Percentiles rank a stretch among this genome's conserved stretches.
Conservation (phyloP, 2,113 vertebrate genomes). For the Hyperopisus bebe region DNA sequence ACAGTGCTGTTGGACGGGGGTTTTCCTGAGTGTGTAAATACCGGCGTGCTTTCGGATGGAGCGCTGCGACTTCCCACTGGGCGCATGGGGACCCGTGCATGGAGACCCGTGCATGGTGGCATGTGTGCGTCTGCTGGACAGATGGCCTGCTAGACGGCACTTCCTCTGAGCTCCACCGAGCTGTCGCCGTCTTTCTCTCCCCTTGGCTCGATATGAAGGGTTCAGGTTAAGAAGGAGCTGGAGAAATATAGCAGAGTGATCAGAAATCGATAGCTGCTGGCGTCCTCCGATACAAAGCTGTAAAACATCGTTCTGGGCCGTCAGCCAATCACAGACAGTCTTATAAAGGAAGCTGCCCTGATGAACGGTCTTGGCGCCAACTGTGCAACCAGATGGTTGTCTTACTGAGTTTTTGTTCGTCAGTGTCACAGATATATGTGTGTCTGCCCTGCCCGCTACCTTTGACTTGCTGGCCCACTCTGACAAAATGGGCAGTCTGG, state of each 20-base stretch:
- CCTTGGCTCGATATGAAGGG: not conserved
- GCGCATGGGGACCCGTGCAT: not conserved
- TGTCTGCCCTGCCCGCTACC: not conserved
- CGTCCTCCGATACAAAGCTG: not conserved
- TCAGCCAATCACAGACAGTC: not conserved
- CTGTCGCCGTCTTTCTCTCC: not conserved
- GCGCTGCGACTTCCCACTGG: not conserved
- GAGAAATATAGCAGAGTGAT: not conserved
- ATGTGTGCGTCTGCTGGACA: not conserved
- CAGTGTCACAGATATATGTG: not conserved
- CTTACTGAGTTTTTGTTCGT: not conserved
- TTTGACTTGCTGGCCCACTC: not conserved
- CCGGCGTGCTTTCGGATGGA: not conserved
- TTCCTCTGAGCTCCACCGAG: not conserved
- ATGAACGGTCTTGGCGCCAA: not conserved
- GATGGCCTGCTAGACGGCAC: not conserved
- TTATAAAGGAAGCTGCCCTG: not conserved
- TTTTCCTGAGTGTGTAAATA: not conserved
- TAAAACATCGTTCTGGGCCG: conserved; percentile 6
- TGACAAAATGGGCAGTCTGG: not conserved
- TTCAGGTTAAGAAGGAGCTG: not conserved
- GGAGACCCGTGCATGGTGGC: not conserved
- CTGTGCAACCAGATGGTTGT: not conserved
- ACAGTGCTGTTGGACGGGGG: not conserved
- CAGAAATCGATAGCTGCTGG: conserved; percentile 23